These are phyloP conservation scores for Caloenas nicobarica DNA, from an alignment of 2,113 vertebrate genomes.

Conservation along the genomic window DNA sequence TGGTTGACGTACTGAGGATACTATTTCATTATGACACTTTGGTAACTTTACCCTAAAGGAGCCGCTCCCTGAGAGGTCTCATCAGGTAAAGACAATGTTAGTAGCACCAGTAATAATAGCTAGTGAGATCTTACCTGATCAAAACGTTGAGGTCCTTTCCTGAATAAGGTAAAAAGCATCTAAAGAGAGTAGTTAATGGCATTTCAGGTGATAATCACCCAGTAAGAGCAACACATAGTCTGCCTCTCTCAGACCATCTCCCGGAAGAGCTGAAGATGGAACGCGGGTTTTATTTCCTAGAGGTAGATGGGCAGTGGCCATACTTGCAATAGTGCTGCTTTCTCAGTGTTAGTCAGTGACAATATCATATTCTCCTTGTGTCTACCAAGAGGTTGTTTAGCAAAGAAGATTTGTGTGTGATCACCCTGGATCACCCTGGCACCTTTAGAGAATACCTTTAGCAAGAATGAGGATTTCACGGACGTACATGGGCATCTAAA, in stretches of 20 bases:
- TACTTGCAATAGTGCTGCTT: neutral
- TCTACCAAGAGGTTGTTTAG: neutral
- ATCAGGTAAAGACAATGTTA: neutral
- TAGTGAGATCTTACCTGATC: neutral
- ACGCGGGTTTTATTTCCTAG: neutral
- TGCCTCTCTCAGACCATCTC: neutral
- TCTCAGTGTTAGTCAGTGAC: neutral
- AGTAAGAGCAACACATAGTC: neutral
- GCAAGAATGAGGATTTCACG: neutral
- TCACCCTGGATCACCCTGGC: neutral
- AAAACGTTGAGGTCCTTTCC: neutral
- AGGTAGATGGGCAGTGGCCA: neutral
- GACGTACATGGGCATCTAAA: neutral
- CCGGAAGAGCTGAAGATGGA: neutral
- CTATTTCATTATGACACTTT: neutral
- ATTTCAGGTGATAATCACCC: neutral
- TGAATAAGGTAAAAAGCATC: neutral
- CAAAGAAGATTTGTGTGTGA: neutral
- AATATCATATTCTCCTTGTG: neutral
- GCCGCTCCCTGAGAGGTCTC: neutral
- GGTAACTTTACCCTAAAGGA: neutral
- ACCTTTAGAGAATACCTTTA: neutral
- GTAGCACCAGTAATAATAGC: neutral
- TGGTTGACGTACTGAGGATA: neutral
- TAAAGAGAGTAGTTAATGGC: neutral